Evolutionary conservation across 2,888 invertebrate genomes (phyloP).

Genomic region (Sinotaia quadrata): DNA sequence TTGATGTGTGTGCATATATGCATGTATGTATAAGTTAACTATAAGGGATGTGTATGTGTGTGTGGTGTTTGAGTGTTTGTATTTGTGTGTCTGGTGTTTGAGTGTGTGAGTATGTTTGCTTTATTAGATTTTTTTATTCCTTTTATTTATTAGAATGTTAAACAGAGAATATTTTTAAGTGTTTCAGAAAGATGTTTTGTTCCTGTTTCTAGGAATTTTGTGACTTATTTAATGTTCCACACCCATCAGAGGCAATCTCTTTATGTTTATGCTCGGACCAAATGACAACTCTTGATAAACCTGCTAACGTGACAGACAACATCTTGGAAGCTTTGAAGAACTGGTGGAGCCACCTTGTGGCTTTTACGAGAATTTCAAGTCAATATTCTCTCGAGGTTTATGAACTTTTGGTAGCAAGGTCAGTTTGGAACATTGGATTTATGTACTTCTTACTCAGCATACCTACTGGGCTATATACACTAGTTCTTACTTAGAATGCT

Average conservation of each 20-base stretch:
- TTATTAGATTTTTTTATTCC: too few relatives aligned
- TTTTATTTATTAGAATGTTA: not conserved
- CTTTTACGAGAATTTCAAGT: not conserved
- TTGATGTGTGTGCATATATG: too few relatives aligned
- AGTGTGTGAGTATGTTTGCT: too few relatives aligned
- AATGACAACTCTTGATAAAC: constrained; percentile 17
- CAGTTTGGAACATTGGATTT: too few relatives aligned
- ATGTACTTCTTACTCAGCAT: too few relatives aligned
- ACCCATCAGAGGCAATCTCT: not conserved
- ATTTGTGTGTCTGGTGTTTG: too few relatives aligned
- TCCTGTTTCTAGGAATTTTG: constrained; percentile 1
- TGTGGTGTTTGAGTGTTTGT: too few relatives aligned
- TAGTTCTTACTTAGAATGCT: too few relatives aligned
- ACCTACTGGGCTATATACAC: too few relatives aligned
- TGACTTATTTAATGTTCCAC: not conserved
- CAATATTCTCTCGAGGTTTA: constrained; percentile 3
- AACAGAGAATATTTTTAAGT: not conserved
- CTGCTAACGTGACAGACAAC: constrained; percentile 11
- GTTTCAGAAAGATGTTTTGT: not conserved
- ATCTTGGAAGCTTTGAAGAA: not conserved
- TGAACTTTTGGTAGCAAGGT: constrained; percentile 20
- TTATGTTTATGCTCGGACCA: constrained; percentile 14
- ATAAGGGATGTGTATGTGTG: too few relatives aligned
- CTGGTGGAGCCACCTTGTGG: constrained; percentile 22
- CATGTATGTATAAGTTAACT: too few relatives aligned